Evolutionary conservation across 1,140 invertebrate genomes (phyloP).

Genomic region (Drosophila kurseongensis): DNA sequence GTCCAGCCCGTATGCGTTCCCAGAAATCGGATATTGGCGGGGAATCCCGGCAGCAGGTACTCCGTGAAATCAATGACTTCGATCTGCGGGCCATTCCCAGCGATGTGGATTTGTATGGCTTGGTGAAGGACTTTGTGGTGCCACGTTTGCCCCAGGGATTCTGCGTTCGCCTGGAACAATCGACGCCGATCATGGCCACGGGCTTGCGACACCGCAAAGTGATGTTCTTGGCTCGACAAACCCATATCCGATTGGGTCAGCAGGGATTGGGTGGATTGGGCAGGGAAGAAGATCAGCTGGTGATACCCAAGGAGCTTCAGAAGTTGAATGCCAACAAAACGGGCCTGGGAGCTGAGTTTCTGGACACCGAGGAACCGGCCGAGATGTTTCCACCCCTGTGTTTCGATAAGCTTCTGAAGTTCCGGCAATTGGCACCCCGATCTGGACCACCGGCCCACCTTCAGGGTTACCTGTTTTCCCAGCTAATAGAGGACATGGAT

Average conservation of each 20-base stretch:
- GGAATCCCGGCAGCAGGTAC: constrained; percentile 19
- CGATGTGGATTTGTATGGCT: constrained; percentile 72
- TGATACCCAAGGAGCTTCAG: background rate
- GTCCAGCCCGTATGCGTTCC: constrained; percentile 64
- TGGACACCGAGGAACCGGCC: constrained; percentile 70
- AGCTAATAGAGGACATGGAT: constrained; percentile 80
- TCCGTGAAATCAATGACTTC: constrained; percentile 77
- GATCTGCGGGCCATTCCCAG: constrained; percentile 75
- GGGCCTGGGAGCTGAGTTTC: constrained; percentile 48
- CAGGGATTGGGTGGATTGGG: background rate
- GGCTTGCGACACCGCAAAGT: constrained; percentile 38
- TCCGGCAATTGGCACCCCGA: constrained; percentile 49
- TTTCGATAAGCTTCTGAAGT: constrained; percentile 76
- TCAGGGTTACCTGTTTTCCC: constrained; percentile 75
- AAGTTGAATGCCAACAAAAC: background rate
- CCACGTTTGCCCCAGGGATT: constrained; percentile 81
- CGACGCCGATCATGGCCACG: constrained; percentile 40
- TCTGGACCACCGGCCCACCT: background rate
- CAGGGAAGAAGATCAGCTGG: background rate
- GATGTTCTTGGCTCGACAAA: constrained; percentile 70
- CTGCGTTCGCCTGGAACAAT: constrained; percentile 67
- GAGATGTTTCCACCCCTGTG: constrained; percentile 70
- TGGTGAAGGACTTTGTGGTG: constrained; percentile 81
- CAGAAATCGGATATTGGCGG: constrained; percentile 45
- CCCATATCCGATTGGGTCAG: constrained; percentile 53